A percentile compares a stretch with the other conserved stretches of the same genome.
Evolutionary conservation across 2,797 vertebrate genomes (phyloP).

Genomic region (Mormyrus proboscirostris): DNA sequence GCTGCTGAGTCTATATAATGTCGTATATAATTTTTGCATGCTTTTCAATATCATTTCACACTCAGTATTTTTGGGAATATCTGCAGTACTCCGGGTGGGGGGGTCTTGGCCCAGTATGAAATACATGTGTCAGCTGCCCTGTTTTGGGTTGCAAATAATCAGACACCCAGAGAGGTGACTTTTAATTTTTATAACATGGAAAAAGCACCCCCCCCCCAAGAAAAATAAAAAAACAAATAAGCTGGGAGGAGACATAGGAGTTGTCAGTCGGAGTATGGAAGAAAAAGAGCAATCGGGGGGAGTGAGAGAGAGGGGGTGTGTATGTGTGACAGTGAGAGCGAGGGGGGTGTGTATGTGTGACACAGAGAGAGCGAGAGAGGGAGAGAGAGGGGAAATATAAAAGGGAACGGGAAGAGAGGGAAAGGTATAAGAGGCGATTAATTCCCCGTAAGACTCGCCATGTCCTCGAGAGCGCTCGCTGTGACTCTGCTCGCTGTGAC

Average conservation of each 20-base stretch:
- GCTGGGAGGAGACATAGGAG: conserved; percentile 41
- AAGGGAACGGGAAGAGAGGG: conserved; percentile 52
- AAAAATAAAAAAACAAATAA: neutral
- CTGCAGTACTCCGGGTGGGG: neutral
- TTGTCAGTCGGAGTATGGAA: conserved; percentile 38
- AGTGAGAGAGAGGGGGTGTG: conserved; percentile 35
- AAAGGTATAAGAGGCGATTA: conserved; percentile 66
- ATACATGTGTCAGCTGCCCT: neutral
- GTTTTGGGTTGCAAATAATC: neutral
- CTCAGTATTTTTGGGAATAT: neutral
- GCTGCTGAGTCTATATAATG: neutral
- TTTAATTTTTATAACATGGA: conserved; percentile 19
- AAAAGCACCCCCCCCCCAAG: neutral
- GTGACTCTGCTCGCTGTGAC: conserved; percentile 61
- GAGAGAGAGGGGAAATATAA: conserved; percentile 31
- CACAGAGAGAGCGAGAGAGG: conserved; percentile 31
- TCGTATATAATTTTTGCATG: neutral
- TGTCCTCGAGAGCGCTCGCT: conserved; percentile 68
- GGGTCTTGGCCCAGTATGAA: neutral
- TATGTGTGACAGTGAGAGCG: conserved; percentile 26
- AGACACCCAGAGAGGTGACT: conserved; percentile 10
- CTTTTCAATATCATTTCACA: neutral
- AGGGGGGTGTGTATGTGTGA: too few species aligned
- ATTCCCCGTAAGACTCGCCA: conserved; percentile 60
- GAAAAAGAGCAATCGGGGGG: conserved; percentile 38